Evolutionary conservation across 2,797 vertebrate species (phyloP).

Genomic region (Parauchenoglanis ngamensis): DNA sequence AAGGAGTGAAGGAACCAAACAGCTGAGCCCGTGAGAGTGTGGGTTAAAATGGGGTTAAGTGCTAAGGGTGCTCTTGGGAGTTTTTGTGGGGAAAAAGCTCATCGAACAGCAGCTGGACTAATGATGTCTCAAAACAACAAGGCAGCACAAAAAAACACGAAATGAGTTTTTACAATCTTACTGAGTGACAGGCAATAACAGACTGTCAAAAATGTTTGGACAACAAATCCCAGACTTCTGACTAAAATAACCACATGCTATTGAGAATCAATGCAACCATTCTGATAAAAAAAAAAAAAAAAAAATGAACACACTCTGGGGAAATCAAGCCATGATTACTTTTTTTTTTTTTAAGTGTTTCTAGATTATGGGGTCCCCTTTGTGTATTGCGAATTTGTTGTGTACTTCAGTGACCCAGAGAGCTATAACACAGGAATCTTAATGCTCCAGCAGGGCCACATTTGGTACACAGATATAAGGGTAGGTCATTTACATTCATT

Average conservation of each 20-base stretch:
- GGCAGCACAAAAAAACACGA: background rate
- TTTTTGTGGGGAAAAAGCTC: background rate
- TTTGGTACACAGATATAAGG: background rate
- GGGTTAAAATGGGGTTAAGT: background rate
- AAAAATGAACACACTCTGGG: background rate
- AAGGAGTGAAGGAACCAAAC: background rate
- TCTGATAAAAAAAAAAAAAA: background rate
- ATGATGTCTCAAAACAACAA: background rate
- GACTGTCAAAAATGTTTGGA: slow-evolving; percentile 9
- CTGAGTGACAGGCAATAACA: slow-evolving; percentile 25
- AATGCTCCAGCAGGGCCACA: background rate
- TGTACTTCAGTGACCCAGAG: background rate
- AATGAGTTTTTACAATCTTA: slow-evolving; percentile 22
- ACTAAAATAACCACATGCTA: background rate
- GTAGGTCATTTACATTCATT: no score
- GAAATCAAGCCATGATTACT: slow-evolving; percentile 8
- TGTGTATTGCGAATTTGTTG: background rate
- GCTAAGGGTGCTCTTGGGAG: background rate
- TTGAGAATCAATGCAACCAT: background rate
- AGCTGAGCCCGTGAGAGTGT: background rate
- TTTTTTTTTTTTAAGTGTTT: background rate
- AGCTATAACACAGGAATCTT: background rate
- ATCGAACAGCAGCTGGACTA: background rate
- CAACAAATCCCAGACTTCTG: slow-evolving; percentile 16
- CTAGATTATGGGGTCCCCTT: background rate